Percentiles rank a stretch among this genome's conserved stretches.
These are phyloP conservation scores for Rhinella marina DNA, from an alignment of 2,797 vertebrate genomes.

Conservation along the genomic window DNA sequence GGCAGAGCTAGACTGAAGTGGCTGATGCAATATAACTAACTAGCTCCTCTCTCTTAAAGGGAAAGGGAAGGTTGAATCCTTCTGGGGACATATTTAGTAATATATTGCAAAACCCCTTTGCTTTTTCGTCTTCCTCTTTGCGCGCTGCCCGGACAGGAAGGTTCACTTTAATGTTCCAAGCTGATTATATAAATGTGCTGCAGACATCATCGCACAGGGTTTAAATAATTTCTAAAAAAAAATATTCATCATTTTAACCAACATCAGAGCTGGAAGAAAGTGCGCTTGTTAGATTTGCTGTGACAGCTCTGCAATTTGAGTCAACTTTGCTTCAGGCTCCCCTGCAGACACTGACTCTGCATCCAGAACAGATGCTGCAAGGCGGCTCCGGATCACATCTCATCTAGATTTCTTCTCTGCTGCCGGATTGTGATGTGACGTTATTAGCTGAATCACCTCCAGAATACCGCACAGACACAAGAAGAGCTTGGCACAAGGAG, in stretches of 20 bases:
- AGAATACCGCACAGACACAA: background rate
- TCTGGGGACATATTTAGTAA: background rate
- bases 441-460: background rate
- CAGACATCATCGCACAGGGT: background rate
- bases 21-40: no score
- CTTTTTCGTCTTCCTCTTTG: no score
- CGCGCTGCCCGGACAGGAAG: background rate
- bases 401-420: constrained; percentile 35
- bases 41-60: no score
- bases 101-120: background rate
- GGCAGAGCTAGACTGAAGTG: no score
- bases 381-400: constrained; percentile 44
- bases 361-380: constrained; percentile 52
- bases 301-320: constrained; percentile 59
- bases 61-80: no score
- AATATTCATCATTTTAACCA: constrained; percentile 40
- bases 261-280: constrained; percentile 37
- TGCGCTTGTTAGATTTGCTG: constrained; percentile 47
- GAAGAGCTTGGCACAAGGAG: background rate
- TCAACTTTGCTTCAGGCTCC: constrained; percentile 48
- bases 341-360: constrained; percentile 43
- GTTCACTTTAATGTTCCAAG: background rate
- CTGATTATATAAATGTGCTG: background rate
- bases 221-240: constrained; percentile 29
- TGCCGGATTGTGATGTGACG: constrained; percentile 32